Evolutionary conservation across 1,140 invertebrate genomes (phyloP).

Genomic region (Leptopilina boulardi): DNA sequence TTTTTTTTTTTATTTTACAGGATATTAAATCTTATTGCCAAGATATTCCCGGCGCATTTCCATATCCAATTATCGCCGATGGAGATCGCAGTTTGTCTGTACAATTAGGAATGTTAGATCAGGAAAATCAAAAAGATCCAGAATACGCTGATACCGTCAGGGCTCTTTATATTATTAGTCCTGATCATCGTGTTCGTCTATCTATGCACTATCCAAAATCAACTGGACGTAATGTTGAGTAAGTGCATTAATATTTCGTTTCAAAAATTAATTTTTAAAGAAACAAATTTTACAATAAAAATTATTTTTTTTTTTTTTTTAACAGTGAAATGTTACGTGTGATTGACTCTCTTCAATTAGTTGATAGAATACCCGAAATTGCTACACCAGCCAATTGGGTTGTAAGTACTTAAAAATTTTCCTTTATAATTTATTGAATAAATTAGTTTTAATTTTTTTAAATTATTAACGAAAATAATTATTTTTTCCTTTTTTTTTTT

Average conservation of each 20-base stretch:
- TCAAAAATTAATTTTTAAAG: constrained; percentile 32
- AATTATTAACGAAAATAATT: too few relatives aligned
- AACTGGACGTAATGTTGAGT: constrained; percentile 94
- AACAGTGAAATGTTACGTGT: constrained; percentile 92
- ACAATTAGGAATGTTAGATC: constrained; percentile 90
- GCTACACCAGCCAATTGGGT: constrained; percentile 92
- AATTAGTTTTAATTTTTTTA: constrained; percentile 34
- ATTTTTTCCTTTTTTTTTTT: not conserved
- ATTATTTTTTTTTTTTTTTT: constrained; percentile 58
- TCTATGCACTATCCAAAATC: constrained; percentile 94
- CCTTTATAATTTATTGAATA: constrained; percentile 19
- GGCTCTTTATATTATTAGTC: constrained; percentile 91
- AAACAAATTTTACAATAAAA: constrained; percentile 21
- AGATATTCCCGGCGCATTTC: constrained; percentile 83
- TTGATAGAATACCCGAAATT: constrained; percentile 82
- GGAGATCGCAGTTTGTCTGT: constrained; percentile 85
- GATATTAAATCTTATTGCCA: constrained; percentile 87
- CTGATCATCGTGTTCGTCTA: constrained; percentile 89
- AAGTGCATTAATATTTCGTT: constrained; percentile 69
- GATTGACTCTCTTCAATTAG: constrained; percentile 92
- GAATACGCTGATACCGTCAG: constrained; percentile 86
- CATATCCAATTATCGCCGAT: constrained; percentile 93
- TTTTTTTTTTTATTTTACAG: constrained; percentile 64
- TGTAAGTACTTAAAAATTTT: constrained; percentile 75
- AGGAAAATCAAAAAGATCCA: constrained; percentile 78